Base-by-base conservation (phyloP, 2,888 invertebrate species). In the Cotesia congregata region DNA sequence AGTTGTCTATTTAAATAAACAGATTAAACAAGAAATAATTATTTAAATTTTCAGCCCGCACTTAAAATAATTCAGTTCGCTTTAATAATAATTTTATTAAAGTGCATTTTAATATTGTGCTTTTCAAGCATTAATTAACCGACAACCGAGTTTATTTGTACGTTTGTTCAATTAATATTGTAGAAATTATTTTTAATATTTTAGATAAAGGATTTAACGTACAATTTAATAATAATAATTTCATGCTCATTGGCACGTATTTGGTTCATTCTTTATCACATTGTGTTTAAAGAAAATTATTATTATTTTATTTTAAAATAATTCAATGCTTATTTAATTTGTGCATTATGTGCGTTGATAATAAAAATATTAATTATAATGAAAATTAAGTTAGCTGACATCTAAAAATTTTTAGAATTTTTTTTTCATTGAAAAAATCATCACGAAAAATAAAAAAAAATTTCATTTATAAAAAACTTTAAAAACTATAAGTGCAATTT, bases 201-300 rank as follows among this genome's bases (percentile, higher is more conserved):
- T 17, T 17, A 17, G 7, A 62, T 39, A 39, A 61, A 71, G 1
- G 7, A 12, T n/a, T 5, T 38, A 39, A 40, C 17, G 39, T 17
- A 30, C 40, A 30, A 39, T 17, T 17, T 62, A 7, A 39, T 61
- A 69, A 68, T 69, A 69, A 62, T 59, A 67, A 68, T 40, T 62
- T 7, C 76, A 76, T 79, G 79, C 78, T 75, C 79, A 50, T 80
- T 80, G 80, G 78, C 80, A 81, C 80, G 77, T 80, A 67, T 74
- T 76, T 74, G 30, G 15, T 75, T 67, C 67, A 40, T 75, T 65
- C 39, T 40, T 77, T 72, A 40, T 62, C 40, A 61, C 60, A n/a
- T 50, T 15, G 15, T 17, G 60, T 7, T 72, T 38, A 7, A 5
- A 50, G 7, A 60, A 73, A 50, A 72, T 30, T 17, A 72, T 60